Evolutionary conservation across 2,888 invertebrate genomes (phyloP), one percentile per base, ranked within the genome.

Genomic region (Pherbina coryleti): DNA sequence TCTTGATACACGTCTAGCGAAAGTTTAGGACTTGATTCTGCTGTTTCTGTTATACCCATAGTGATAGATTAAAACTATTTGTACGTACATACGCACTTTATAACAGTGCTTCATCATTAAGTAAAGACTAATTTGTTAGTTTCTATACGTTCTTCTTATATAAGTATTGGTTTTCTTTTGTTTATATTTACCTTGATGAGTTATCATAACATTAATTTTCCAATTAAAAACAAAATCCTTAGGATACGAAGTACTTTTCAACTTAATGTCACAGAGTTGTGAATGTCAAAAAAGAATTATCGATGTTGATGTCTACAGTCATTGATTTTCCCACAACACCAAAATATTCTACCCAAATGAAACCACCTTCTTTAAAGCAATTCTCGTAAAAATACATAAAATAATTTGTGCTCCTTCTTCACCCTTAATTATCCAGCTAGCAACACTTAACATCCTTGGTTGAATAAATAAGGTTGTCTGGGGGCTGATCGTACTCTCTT

Each of bases 1-100:
- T 91, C 89, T 85, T 91, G 91, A 81, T 93, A 89, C 81, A 92
- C 91, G 77, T 92, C 91, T 79, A 93, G 86, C n/a, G 91, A 91
- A 72, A 93, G 88, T 78, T 82, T 76, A 64, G 82, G 74, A 78
- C 79, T 67, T 53, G 78, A 19, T 19, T 19, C 31, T n/a, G 49
- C 75, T 75, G 83, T 82, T 80, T 87, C 88, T 66, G 85, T 86
- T 66, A 87, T 86, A 78, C 87, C 87, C 87, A 87, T 87, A 82
- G 17, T 76, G 3, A 57, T 60, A 75, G 75, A 22, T 57, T 57
- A 2, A 25, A 57, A 25, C 22, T 9, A 19, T 57, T 9, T 9
- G 7, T 22, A 57, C 19, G 14, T 22, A 4, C 11, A 3, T n/a
- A n/a, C n/a, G 5, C 19, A 7, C 5, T 57, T 0, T 22, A 19